Evolutionary conservation across 2,797 vertebrate genomes (phyloP), one percentile per base, ranked within the genome.

Genomic region (Sphenopsis melanotis): DNA sequence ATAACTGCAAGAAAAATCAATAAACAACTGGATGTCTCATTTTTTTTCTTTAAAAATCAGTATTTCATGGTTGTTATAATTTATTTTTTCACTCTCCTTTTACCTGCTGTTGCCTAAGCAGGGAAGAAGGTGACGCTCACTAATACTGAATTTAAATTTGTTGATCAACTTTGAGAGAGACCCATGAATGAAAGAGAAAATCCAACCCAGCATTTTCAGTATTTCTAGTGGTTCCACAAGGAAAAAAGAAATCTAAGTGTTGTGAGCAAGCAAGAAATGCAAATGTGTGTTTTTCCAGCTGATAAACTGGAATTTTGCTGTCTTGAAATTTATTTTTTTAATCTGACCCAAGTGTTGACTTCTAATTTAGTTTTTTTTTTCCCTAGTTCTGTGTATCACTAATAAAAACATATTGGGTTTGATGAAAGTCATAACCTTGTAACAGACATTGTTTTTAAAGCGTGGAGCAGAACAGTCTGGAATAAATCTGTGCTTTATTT

Each of bases 401-500:
- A 18, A 9, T 16, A 71, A 18, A 72, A 76, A 56, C 26, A 30
- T 17, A 41, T 5, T 34, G 7, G 37, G 34, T 21, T n/a, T 2
- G 2, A 12, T 83, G 27, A 12, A 36, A 47, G 49, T 39, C 42
- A 27, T 9, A 55, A 30, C 27, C 49, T 83, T 82, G 41, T 65
- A 69, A 76, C 30, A 84, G 47, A 37, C 27, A 19, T 15, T 18
- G 36, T 63, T 82, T 66, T 84, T 82, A 57, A 61, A 50, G 24
- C 6, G 47, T 75, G 8, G 42, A 21, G 27, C 64, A 76, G 49
- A 83, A 83, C 1, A 6, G 41, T 30, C 55, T 53, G 50, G 71
- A 80, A 60, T 77, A 76, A 82, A 79, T 30, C 84, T 59, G 52
- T 76, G 61, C 34, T 36, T 68, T 69, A 47, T 68, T 92, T 95